Evolutionary conservation across 2,797 vertebrate genomes (phyloP).

Genomic region (Sebastes kiyomatsui): DNA sequence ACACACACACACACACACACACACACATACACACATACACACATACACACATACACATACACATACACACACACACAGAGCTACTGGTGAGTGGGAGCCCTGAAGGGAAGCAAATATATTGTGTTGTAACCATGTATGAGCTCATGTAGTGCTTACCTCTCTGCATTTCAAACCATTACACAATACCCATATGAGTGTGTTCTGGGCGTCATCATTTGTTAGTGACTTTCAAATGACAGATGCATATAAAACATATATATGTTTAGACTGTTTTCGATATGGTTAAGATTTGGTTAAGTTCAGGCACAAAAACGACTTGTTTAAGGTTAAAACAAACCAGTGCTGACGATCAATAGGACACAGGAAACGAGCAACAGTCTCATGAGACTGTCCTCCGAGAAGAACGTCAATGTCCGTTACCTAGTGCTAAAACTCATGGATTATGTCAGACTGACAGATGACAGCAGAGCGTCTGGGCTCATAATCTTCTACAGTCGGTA

Average conservation of each 20-base stretch:
- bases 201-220: neutral
- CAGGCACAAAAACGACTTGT: neutral
- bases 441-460: neutral
- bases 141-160: neutral
- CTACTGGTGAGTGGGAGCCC: constrained; percentile 16
- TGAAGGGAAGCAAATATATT: constrained; percentile 6
- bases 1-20: neutral
- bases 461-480: neutral
- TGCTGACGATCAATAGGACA: neutral
- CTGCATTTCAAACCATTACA: neutral
- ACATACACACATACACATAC: neutral
- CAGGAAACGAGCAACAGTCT: neutral
- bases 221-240: neutral
- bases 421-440: neutral
- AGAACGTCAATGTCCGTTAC: neutral
- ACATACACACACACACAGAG: neutral
- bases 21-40: neutral
- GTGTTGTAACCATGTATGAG: neutral
- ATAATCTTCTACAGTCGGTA: neutral
- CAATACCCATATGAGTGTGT: neutral
- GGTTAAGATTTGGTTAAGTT: no score
- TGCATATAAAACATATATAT: neutral
- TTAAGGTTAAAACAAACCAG: neutral
- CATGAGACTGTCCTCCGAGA: neutral
- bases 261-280: neutral